phyloP scores from a whole-genome alignment of 2,113 vertebrate genomes.

The Mus spicilegus region DNA sequence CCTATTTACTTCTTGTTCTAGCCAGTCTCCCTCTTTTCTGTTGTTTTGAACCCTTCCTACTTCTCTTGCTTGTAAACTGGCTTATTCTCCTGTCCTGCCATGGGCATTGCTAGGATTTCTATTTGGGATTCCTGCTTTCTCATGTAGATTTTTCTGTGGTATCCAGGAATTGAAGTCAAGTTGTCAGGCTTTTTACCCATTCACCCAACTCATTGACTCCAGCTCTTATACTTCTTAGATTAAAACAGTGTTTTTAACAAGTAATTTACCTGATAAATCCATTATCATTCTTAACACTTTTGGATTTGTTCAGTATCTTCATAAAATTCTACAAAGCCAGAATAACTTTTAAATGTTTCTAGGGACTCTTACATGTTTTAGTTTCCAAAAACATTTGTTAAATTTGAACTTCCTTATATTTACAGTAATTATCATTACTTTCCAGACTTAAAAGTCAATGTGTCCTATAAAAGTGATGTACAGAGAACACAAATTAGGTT shows the following conservation, averaged over 20 bases:
- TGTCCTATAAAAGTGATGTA: constrained; percentile 30
- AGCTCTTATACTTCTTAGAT: not conserved
- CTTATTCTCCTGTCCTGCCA: not conserved
- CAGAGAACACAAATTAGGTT: constrained; percentile 26
- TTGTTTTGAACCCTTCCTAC: not conserved
- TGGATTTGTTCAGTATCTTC: not conserved
- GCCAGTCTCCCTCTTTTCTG: not conserved
- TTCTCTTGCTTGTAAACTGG: not conserved
- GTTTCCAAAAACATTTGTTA: constrained; percentile 45
- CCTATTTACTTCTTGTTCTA: not conserved
- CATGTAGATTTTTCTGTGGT: not conserved
- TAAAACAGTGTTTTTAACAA: constrained; percentile 23
- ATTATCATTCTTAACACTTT: constrained; percentile 16
- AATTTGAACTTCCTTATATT: constrained; percentile 34
- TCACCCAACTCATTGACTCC: not conserved
- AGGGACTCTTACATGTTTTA: not conserved
- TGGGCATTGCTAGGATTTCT: not conserved
- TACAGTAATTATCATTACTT: not conserved
- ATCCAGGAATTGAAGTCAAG: not conserved
- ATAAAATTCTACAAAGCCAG: constrained; percentile 10
- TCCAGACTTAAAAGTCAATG: not conserved
- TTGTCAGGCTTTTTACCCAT: not conserved
- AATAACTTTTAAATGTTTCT: constrained; percentile 39
- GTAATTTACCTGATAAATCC: not conserved
- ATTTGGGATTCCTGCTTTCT: not conserved